phyloP scores from a whole-genome alignment of 92 coral and sea anemone genomes.

The Epizoanthus fatuus region DNA sequence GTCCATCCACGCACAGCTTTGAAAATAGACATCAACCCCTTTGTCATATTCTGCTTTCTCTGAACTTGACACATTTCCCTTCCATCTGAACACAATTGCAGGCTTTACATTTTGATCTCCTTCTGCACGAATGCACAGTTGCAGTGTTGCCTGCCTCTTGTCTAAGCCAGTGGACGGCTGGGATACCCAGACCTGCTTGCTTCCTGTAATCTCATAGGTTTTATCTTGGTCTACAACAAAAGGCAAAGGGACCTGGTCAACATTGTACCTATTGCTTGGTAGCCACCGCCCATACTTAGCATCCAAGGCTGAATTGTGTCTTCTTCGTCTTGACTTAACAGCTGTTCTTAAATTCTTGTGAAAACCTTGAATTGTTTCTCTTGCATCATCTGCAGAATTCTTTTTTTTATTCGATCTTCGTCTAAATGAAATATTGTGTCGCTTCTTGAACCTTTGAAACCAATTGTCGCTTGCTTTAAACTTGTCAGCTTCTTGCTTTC shows the following conservation, averaged over 20 bases:
- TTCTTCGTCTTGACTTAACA: not conserved
- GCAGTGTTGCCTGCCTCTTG: slow-evolving; percentile 49
- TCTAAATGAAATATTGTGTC: slow-evolving; percentile 40
- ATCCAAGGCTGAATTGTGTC: not conserved
- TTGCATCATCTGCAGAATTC: not conserved
- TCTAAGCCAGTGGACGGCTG: slow-evolving; percentile 27
- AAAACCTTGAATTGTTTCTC: no score
- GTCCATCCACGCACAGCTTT: slow-evolving; percentile 45
- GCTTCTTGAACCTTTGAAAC: slow-evolving; percentile 43
- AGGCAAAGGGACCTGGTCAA: slow-evolving; percentile 54
- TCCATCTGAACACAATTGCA: slow-evolving; percentile 41
- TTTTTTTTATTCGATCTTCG: not conserved
- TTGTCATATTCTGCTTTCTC: slow-evolving; percentile 19
- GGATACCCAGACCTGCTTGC: slow-evolving; percentile 32
- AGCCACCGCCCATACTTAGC: not conserved
- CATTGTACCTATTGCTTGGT: slow-evolving; percentile 44
- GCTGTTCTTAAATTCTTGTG: no score
- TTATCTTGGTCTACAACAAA: slow-evolving; percentile 50
- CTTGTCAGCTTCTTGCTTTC: not conserved
- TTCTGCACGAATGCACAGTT: slow-evolving; percentile 47
- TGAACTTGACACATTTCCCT: not conserved
- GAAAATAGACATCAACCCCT: slow-evolving; percentile 36
- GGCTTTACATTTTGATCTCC: slow-evolving; percentile 35
- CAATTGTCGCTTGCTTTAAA: slow-evolving; percentile 50
- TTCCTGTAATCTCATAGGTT: slow-evolving; percentile 48